These are phyloP conservation scores for Salvelinus sp. DNA, from an alignment of 2,113 vertebrate genomes.

Conservation along the genomic window DNA sequence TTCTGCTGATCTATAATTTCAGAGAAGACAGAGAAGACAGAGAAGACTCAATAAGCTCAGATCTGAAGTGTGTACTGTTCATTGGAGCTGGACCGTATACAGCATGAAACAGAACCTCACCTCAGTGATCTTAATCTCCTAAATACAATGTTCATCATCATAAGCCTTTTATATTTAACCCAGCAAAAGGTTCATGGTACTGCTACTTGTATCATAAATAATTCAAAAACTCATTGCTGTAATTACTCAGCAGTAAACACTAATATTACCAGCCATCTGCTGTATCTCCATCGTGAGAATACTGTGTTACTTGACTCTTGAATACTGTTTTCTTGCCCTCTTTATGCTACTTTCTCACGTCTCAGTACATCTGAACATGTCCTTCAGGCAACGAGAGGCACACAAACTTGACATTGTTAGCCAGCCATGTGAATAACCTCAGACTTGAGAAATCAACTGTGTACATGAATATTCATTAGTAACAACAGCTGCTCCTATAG, in stretches of 20 bases:
- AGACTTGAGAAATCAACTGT: slow-evolving; percentile 23
- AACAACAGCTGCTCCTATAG: slow-evolving; percentile 39
- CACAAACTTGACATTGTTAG: slow-evolving; percentile 2
- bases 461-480: slow-evolving; percentile 43
- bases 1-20: neutral
- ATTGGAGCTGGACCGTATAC: slow-evolving; percentile 26
- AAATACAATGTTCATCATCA: slow-evolving; percentile 34
- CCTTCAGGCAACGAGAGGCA: slow-evolving; percentile 1
- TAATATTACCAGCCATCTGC: neutral
- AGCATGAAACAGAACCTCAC: slow-evolving; percentile 32
- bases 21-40: neutral
- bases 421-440: slow-evolving; percentile 22
- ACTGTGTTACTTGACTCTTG: neutral
- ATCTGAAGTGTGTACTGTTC: slow-evolving; percentile 16
- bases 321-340: neutral
- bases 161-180: slow-evolving; percentile 42
- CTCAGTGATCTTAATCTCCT: slow-evolving; percentile 41
- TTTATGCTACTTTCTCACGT: slow-evolving; percentile 5
- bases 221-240: too few relatives aligned
- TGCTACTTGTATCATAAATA: neutral
- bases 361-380: slow-evolving; percentile 6
- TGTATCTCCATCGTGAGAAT: neutral
- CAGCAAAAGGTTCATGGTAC: neutral
- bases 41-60: neutral
- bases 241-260: neutral